Evolutionary conservation across 2,888 invertebrate species (phyloP).

Genomic region (Eudasyphora cyanicolor): DNA sequence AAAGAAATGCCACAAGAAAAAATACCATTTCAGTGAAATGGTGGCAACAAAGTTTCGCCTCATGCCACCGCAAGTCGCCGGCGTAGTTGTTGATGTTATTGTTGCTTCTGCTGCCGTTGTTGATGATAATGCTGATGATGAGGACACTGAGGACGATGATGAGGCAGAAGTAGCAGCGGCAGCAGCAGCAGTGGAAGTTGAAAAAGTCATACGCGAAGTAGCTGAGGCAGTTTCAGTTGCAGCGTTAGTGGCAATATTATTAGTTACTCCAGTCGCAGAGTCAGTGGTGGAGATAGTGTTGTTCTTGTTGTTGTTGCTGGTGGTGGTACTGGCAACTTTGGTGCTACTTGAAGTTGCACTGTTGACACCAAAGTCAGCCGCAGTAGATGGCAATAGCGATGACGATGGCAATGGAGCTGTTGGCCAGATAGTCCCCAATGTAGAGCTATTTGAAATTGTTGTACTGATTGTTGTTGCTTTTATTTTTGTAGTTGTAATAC

Average conservation of each 20-base stretch:
- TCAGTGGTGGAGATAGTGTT: background rate
- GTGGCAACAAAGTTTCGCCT: constrained; percentile 39
- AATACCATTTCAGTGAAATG: constrained; percentile 49
- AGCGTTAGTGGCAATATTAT: background rate
- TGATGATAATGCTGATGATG: constrained; percentile 28
- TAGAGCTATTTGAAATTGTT: constrained; percentile 19
- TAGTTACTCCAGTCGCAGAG: background rate
- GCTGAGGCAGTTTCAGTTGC: background rate
- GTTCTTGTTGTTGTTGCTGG: background rate
- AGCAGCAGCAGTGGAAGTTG: constrained; percentile 44
- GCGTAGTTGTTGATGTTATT: background rate
- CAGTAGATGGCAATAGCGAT: background rate
- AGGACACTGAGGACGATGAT: constrained; percentile 12
- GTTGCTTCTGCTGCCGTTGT: background rate
- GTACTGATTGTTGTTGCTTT: constrained; percentile 17
- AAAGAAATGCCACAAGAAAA: constrained; percentile 55
- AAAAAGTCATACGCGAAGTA: constrained; percentile 42
- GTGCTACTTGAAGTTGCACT: constrained; percentile 15
- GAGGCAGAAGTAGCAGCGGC: constrained; percentile 4
- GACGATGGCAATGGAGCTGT: background rate
- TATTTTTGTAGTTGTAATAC: too few species aligned
- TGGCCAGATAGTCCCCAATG: background rate
- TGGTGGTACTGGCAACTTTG: background rate
- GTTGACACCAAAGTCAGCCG: constrained; percentile 21
- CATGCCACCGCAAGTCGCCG: background rate